Evolutionary conservation across 2,797 vertebrate genomes (phyloP).

Genomic region (Falco biarmicus): DNA sequence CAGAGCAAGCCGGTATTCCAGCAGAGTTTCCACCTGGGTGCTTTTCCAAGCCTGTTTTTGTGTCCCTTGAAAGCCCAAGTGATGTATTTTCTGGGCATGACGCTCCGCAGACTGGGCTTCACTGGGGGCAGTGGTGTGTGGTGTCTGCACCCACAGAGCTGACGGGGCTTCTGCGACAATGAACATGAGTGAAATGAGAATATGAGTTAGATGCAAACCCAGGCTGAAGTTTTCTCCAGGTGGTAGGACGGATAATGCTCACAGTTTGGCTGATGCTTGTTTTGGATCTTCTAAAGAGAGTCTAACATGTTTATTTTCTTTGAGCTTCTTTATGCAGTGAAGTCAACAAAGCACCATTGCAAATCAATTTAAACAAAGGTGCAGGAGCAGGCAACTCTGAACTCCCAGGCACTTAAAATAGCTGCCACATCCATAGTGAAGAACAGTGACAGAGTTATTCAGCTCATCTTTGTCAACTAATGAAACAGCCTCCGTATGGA

Average conservation of each 20-base stretch:
- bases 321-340: slow-evolving; percentile 44
- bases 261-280: not conserved
- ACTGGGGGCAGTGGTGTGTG: rapidly evolving
- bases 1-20: not conserved
- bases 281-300: not conserved
- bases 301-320: not conserved
- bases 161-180: too few relatives aligned
- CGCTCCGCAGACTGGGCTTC: too few relatives aligned
- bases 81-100: not conserved
- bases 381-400: slow-evolving; percentile 51
- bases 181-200: not conserved
- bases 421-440: not conserved
- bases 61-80: not conserved
- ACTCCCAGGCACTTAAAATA: slow-evolving; percentile 50
- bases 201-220: not conserved
- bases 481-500: slow-evolving; percentile 20
- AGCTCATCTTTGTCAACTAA: slow-evolving; percentile 6
- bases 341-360: slow-evolving; percentile 26
- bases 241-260: not conserved
- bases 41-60: not conserved
- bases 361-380: slow-evolving; percentile 62
- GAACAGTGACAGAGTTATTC: slow-evolving; percentile 28
- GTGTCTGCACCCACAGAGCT: not conserved
- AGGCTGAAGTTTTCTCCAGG: not conserved
- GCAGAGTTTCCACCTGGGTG: not conserved